phyloP scores from a whole-genome alignment of 2,797 vertebrate species.

The Bradypus variegatus region DNA sequence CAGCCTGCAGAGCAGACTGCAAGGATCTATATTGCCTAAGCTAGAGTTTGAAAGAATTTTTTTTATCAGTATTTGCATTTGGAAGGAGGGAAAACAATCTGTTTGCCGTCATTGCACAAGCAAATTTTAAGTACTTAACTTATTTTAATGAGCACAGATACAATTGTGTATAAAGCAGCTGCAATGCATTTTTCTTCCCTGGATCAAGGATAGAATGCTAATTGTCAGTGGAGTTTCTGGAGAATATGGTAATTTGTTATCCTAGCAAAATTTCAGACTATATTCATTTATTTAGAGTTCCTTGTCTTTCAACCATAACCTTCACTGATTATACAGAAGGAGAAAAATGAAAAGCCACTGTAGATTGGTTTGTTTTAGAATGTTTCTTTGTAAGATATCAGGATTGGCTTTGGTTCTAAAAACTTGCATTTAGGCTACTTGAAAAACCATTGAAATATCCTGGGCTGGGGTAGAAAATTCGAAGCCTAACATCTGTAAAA shows the following conservation, averaged over 20 bases:
- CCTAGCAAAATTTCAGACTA: not conserved
- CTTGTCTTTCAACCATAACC: not conserved
- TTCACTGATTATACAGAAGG: not conserved
- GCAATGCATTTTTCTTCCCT: not conserved
- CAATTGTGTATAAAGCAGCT: not conserved
- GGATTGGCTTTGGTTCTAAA: conserved; percentile 20
- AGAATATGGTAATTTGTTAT: not conserved
- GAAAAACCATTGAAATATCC: not conserved
- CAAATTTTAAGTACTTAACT: not conserved
- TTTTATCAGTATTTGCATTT: not conserved
- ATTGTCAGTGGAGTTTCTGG: not conserved
- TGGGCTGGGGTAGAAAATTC: not conserved
- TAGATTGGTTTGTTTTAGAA: conserved; percentile 1
- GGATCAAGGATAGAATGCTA: not conserved
- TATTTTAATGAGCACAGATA: not conserved
- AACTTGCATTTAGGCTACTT: not conserved
- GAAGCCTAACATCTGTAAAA: not conserved
- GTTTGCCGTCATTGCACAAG: not conserved
- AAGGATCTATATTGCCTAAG: not conserved
- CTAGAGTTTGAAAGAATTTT: not conserved
- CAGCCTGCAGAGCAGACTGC: not conserved
- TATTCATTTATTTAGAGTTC: conserved; percentile 6
- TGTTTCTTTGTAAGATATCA: not conserved
- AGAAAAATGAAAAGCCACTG: not conserved
- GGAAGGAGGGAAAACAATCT: not conserved